phyloP scores from a whole-genome alignment of 1,140 invertebrate genomes.

The Acromyrmex heyeri region DNA sequence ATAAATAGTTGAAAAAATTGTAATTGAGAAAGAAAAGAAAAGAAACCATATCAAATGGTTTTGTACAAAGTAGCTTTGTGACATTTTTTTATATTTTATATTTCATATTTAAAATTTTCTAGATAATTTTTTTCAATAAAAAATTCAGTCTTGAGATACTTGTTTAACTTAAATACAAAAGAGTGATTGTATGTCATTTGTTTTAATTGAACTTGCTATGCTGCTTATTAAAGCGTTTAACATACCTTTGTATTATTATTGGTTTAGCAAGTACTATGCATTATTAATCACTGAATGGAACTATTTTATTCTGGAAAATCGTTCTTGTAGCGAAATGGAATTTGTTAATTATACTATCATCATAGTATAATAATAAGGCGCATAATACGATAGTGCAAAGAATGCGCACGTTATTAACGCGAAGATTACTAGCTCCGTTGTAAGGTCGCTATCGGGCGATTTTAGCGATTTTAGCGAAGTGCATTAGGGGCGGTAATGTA shows the following conservation, averaged over 20 bases:
- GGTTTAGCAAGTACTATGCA: not conserved
- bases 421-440: conserved; percentile 24
- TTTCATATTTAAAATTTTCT: no score
- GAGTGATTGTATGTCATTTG: no score
- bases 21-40: no score
- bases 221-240: not conserved
- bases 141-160: no score
- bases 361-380: not conserved
- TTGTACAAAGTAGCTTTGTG: no score
- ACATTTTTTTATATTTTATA: no score
- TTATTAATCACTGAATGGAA: not conserved
- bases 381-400: not conserved
- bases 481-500: not conserved
- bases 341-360: not conserved
- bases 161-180: no score
- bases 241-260: not conserved
- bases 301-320: not conserved
- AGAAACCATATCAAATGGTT: no score
- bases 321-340: not conserved
- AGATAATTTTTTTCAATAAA: no score
- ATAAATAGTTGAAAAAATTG: no score
- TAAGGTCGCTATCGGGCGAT: not conserved
- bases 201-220: no score
- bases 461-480: not conserved
- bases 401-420: conserved; percentile 55